A percentile compares a stretch with the other conserved stretches of the same genome.
Conservation (phyloP, 2,888 invertebrate species). For the Andrena camellia region DNA sequence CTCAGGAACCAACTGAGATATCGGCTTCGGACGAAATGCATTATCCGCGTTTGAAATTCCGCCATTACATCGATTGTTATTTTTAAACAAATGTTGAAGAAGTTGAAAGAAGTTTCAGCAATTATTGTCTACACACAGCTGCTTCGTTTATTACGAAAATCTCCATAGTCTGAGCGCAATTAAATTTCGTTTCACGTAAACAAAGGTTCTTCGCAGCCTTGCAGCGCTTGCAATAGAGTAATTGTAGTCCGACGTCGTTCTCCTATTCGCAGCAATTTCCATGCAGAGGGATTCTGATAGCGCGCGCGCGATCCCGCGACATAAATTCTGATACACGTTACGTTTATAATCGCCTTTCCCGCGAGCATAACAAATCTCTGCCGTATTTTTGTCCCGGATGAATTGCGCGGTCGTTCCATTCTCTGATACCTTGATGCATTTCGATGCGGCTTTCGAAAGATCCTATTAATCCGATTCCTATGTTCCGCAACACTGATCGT, state of each 20-base stretch:
- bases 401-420: constrained; percentile 11
- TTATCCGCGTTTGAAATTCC: not conserved
- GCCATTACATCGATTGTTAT: not conserved
- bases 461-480: constrained; percentile 3
- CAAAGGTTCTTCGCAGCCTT: too few relatives aligned
- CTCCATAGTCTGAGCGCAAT: too few relatives aligned
- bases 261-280: constrained; percentile 7
- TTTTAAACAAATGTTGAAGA: too few relatives aligned
- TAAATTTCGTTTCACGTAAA: too few relatives aligned
- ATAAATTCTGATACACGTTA: constrained; percentile 40
- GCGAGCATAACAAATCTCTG: constrained; percentile 15
- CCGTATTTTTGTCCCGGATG: constrained; percentile 25
- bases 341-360: constrained; percentile 36
- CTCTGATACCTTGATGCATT: constrained; percentile 17
- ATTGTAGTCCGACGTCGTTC: too few relatives aligned
- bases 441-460: not conserved
- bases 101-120: too few relatives aligned
- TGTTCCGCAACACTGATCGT: not conserved
- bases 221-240: too few relatives aligned
- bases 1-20: not conserved
- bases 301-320: constrained; percentile 1
- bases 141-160: too few relatives aligned
- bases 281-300: not conserved
- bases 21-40: not conserved
- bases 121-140: too few relatives aligned